A percentile compares a stretch with the other conserved stretches of the same genome.
These are phyloP conservation scores for Spodoptera picta DNA, from an alignment of 2,888 invertebrate genomes.

Conservation along the genomic window DNA sequence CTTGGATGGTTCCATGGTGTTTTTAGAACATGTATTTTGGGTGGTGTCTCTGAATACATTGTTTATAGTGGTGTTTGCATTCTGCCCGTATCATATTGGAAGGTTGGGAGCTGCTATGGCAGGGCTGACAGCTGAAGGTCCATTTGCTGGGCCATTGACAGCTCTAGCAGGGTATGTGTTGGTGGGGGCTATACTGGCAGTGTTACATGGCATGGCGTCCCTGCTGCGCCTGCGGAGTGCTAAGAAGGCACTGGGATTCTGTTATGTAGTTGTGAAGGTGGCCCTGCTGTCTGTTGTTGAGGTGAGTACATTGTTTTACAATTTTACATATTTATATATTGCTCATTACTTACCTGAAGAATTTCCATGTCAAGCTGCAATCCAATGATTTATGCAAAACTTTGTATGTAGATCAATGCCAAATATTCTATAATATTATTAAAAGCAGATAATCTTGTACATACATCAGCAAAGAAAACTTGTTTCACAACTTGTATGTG, in stretches of 20 bases:
- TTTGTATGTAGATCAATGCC: no score
- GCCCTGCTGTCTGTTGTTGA: constrained; percentile 98
- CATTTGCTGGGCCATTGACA: constrained; percentile 97
- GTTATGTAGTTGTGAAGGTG: constrained; percentile 96
- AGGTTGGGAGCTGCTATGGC: constrained; percentile 92
- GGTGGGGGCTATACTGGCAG: constrained; percentile 94
- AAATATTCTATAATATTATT: no score
- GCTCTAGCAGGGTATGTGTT: constrained; percentile 98
- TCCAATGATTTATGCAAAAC: no score
- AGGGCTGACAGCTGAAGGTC: constrained; percentile 89
- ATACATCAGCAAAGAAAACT: no score
- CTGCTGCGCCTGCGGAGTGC: constrained; percentile 94
- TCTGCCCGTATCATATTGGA: constrained; percentile 98
- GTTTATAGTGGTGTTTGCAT: constrained; percentile 99
- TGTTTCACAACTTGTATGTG: no score
- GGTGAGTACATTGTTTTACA: constrained; percentile 85
- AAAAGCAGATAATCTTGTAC: no score
- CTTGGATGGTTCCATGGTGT: constrained; percentile 98
- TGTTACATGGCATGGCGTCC: constrained; percentile 95
- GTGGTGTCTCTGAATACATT: constrained; percentile 98
- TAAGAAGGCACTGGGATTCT: constrained; percentile 95
- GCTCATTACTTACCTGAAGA: neutral
- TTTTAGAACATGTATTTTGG: constrained; percentile 99
- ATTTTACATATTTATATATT: neutral
- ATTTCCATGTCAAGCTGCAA: no score